phyloP scores from a whole-genome alignment of 1,140 invertebrate genomes.

The Dendroctonus valens region DNA sequence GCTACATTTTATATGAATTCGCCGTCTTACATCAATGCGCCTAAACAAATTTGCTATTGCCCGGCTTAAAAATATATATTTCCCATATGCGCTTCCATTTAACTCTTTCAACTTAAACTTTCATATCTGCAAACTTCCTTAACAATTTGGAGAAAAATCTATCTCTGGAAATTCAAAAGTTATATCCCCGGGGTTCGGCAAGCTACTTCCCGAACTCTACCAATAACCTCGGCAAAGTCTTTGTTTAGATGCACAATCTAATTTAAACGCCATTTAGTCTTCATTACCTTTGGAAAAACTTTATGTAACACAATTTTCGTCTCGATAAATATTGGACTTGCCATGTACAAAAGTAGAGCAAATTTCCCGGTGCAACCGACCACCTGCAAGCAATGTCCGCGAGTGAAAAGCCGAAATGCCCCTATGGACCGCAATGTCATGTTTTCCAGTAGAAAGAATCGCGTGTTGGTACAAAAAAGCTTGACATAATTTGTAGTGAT shows the following conservation, averaged over 20 bases:
- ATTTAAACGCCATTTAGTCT: constrained; percentile 22
- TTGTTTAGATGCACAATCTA: constrained; percentile 15
- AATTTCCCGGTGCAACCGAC: constrained; percentile 7
- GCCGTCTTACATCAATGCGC: no score
- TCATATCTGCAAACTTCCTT: no score
- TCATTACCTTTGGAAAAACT: constrained; percentile 18
- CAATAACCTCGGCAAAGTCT: background rate
- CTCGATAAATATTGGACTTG: constrained; percentile 13
- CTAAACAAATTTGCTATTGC: no score
- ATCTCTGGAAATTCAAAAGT: no score
- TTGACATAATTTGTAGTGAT: no score
- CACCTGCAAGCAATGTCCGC: constrained; percentile 7
- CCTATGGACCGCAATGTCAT: constrained; percentile 12
- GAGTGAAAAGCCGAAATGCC: constrained; percentile 16
- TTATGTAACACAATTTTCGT: constrained; percentile 20
- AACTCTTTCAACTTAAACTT: no score
- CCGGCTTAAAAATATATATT: no score
- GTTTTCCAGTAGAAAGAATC: constrained; percentile 11
- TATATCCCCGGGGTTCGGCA: background rate
- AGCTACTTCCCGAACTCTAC: background rate
- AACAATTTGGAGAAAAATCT: no score
- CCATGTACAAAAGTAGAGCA: constrained; percentile 14
- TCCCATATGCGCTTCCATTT: no score
- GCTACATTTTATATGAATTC: no score
- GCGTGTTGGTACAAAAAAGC: constrained; percentile 8